These are phyloP conservation scores for Eptesicus fuscus DNA, from an alignment of 2,113 vertebrate species.

Conservation along the genomic window DNA sequence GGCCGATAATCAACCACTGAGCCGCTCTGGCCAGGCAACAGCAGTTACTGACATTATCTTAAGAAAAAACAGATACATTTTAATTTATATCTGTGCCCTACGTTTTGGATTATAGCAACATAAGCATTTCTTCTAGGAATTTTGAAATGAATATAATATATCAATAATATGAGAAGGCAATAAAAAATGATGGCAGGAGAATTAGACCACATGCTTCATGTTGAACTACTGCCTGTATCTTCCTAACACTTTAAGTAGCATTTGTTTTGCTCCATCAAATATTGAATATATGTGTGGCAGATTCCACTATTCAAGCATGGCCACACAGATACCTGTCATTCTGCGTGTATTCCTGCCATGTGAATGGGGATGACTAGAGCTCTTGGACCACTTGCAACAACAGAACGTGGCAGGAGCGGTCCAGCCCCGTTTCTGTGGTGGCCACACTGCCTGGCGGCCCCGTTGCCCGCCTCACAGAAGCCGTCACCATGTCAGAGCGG, in stretches of 20 bases:
- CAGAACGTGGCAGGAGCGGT: neutral
- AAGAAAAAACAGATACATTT: neutral
- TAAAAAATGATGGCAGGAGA: neutral
- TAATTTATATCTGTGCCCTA: neutral
- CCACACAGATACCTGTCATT: neutral
- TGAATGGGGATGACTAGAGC: neutral
- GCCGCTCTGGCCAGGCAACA: neutral
- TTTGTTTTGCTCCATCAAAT: neutral
- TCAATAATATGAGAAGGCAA: neutral
- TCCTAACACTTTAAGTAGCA: neutral
- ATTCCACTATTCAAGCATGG: neutral
- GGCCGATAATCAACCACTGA: neutral
- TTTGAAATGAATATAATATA: neutral
- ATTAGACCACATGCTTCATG: no score
- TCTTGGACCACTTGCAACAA: neutral
- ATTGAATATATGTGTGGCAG: neutral
- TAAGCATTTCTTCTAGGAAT: neutral
- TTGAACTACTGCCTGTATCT: neutral
- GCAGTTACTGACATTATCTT: neutral
- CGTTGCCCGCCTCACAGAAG: neutral
- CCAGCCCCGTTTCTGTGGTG: neutral
- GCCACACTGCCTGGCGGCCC: neutral
- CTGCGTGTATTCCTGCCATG: neutral
- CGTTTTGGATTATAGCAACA: neutral
- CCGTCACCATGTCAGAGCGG: neutral